Base-by-base conservation (phyloP, 2,797 vertebrate genomes). In the Graptemys geographica region DNA sequence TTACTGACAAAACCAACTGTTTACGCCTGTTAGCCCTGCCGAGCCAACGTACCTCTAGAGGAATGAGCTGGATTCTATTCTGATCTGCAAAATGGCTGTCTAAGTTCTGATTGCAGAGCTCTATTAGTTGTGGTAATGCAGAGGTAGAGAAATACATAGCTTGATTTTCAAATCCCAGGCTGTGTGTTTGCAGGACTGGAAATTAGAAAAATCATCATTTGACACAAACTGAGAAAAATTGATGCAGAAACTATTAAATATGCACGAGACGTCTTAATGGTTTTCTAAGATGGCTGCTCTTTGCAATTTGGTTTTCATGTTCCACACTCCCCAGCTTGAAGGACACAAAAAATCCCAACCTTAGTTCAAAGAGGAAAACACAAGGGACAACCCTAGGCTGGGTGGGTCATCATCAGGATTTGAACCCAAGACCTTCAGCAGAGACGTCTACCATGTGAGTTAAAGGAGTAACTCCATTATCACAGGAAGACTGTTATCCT, bases 371-470 rank as follows among this genome's bases (percentile, higher is more conserved):
- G 0, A 51, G 41, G n/a, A 88, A 87, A 81, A 23, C 28, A 5
- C 0, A 49, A 84, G 59, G 8, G 18, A 11, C 41, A 10, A 1
- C 0, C 5, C 13, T 31, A 69, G 9, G 18, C 19, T 37, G 62
- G 62, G 8, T 37, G 33, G n/a, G 18, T 65, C 62, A n/a, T 65
- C 62, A 65, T n/a, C 62, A n/a, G 15, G 16, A 65, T 37, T 69
- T 69, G 62, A 69, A 69, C 33, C 33, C 62, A 37, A 69, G 62
- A 21, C 8, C 18, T 37, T 44, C 69, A 52, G 69, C 56, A n/a
- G 79, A 27, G 21, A 47, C 41, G 51, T 79, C 41, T 21, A 5
- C n/a, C 19, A 28, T 49, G 72, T 44, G 25, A 44, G 25, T 25
- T 76, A 78, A 47, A 78, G 27, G 44, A 9, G 27, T 44, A 47